Percentiles rank a stretch among this genome's conserved stretches.
phyloP scores from a whole-genome alignment of 2,113 vertebrate genomes.

The zebrafish (Danio rerio) region DNA sequence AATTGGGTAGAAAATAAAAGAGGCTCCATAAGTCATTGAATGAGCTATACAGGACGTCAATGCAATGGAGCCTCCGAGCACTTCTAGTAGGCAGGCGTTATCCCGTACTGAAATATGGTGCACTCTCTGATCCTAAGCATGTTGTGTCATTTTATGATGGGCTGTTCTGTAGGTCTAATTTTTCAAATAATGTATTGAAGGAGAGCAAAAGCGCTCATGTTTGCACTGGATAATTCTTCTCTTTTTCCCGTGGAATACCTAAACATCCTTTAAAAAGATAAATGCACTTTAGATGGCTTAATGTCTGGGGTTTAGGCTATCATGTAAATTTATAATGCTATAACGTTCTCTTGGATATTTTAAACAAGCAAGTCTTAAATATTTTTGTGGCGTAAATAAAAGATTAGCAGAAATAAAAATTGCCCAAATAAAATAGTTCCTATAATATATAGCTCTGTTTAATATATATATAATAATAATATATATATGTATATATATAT shows the following conservation, averaged over 20 bases:
- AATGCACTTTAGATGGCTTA: neutral
- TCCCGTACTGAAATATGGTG: slow-evolving; percentile 18
- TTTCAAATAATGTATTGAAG: neutral
- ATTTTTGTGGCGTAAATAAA: too few species aligned
- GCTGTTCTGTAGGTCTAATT: neutral
- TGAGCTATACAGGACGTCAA: neutral
- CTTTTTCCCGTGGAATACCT: slow-evolving; percentile 2
- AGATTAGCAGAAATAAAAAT: too few species aligned
- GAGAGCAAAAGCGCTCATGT: neutral
- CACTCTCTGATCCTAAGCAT: slow-evolving; percentile 21
- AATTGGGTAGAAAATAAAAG: neutral
- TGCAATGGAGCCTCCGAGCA: slow-evolving; percentile 15
- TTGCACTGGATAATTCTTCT: neutral
- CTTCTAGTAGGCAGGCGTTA: slow-evolving; percentile 16
- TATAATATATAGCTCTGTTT: too few species aligned
- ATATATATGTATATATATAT: too few species aligned
- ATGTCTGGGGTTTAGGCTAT: too few species aligned
- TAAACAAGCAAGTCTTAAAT: too few species aligned
- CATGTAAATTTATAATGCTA: too few species aligned
- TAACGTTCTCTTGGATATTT: too few species aligned
- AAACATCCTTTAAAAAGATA: slow-evolving; percentile 20
- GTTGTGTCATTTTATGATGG: slow-evolving; percentile 4
- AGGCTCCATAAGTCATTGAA: slow-evolving; percentile 22
- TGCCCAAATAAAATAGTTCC: too few species aligned
- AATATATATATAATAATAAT: too few species aligned